phyloP scores from a whole-genome alignment of 2,113 vertebrate genomes.

The Cyanoderma ruficeps region DNA sequence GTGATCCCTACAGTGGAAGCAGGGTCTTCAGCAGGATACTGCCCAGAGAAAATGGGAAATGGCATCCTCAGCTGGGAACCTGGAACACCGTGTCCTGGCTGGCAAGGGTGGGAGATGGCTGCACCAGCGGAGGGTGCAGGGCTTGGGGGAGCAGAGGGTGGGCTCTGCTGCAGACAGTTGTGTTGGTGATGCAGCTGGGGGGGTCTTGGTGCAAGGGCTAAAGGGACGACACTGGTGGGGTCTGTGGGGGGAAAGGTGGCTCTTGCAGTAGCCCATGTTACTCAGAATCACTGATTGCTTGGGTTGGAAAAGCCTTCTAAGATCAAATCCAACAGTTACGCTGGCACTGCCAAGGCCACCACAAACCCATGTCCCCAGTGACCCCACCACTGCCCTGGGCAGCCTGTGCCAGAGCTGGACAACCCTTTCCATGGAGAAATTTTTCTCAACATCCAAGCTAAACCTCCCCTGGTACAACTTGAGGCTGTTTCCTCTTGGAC shows the following conservation, averaged over 20 bases:
- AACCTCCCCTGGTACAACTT: background rate
- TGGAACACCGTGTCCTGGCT: rapidly evolving
- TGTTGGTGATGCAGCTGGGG: background rate
- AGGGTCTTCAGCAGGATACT: background rate
- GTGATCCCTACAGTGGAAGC: background rate
- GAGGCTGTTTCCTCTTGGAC: background rate
- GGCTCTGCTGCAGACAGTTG: background rate
- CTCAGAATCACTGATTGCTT: rapidly evolving
- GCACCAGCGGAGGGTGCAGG: background rate
- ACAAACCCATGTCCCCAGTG: background rate
- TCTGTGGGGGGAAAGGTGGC: background rate
- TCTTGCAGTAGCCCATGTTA: background rate
- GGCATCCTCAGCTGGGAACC: background rate
- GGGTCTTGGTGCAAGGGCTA: background rate
- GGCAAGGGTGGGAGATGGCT: background rate
- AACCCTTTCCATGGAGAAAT: background rate
- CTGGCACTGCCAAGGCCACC: background rate
- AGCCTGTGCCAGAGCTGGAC: background rate
- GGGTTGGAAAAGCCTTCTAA: background rate
- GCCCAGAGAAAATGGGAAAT: background rate
- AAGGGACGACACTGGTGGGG: background rate
- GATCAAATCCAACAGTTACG: background rate
- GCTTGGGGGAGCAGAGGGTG: background rate
- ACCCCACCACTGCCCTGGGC: background rate
- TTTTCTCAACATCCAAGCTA: background rate